Percentiles rank a stretch among this genome's conserved stretches.
These are phyloP conservation scores for Andrena marginata DNA, from an alignment of 2,888 invertebrate species.

Conservation along the genomic window DNA sequence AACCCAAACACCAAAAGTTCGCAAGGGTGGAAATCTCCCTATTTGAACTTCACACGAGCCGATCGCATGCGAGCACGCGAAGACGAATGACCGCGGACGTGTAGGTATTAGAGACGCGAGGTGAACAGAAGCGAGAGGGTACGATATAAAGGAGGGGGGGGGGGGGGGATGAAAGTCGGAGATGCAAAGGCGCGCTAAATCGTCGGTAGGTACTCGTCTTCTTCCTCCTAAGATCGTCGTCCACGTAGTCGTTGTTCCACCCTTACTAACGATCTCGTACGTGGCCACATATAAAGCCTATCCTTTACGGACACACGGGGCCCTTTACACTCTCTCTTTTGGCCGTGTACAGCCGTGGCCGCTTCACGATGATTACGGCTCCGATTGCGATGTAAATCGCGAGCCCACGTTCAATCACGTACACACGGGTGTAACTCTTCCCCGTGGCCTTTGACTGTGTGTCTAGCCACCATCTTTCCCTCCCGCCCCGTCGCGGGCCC, in stretches of 20 bases:
- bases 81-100: constrained; percentile 67
- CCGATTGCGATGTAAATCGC: constrained; percentile 83
- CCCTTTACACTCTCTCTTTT: constrained; percentile 40
- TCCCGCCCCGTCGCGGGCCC: background rate
- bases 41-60: constrained; percentile 32
- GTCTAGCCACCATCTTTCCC: constrained; percentile 52
- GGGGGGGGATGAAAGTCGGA: constrained; percentile 58
- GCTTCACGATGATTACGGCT: constrained; percentile 80
- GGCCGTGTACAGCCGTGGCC: constrained; percentile 53
- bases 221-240: constrained; percentile 54
- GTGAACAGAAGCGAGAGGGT: constrained; percentile 64
- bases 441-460: constrained; percentile 73
- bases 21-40: constrained; percentile 13
- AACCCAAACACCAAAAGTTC: background rate
- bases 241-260: constrained; percentile 68
- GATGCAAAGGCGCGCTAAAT: constrained; percentile 74
- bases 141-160: constrained; percentile 37
- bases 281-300: constrained; percentile 56
- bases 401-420: constrained; percentile 80
- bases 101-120: constrained; percentile 68
- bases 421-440: constrained; percentile 72
- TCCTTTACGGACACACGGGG: constrained; percentile 37
- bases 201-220: constrained; percentile 69
- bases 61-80: constrained; percentile 43
- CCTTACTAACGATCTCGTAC: constrained; percentile 81